A percentile compares a stretch with the other conserved stretches of the same genome.
These are phyloP conservation scores for Gallinago jamesoni DNA, from an alignment of 2,113 vertebrate genomes.

Conservation along the genomic window DNA sequence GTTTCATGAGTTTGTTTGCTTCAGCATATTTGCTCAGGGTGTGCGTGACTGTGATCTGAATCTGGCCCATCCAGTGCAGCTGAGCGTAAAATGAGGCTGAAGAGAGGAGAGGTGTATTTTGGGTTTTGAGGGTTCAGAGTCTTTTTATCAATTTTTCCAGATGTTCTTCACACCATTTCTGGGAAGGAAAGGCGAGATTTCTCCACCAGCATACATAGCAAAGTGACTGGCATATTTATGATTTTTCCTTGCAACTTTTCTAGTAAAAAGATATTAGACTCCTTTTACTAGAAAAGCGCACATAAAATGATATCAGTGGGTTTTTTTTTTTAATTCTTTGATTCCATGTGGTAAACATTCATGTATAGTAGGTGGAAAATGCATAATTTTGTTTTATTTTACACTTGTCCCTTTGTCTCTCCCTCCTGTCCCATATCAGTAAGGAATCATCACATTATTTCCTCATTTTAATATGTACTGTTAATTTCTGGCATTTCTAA, in stretches of 20 bases:
- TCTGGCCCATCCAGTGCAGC: neutral
- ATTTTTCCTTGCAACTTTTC: constrained; percentile 59
- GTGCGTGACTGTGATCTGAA: neutral
- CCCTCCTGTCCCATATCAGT: neutral
- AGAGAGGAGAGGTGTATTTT: constrained; percentile 9
- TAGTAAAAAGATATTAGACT: constrained; percentile 63
- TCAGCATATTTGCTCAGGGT: neutral
- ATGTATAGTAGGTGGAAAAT: neutral
- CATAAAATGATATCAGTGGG: constrained; percentile 27
- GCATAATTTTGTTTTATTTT: neutral
- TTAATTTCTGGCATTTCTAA: constrained; percentile 4
- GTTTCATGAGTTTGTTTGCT: neutral
- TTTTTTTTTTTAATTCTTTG: neutral
- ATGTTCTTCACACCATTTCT: constrained; percentile 59
- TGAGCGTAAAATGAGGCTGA: neutral
- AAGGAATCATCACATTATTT: neutral
- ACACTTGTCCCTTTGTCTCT: neutral
- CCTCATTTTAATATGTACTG: neutral
- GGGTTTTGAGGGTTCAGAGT: neutral
- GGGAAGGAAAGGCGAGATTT: neutral
- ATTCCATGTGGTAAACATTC: constrained; percentile 46
- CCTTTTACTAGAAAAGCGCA: constrained; percentile 46
- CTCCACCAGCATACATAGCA: constrained; percentile 30
- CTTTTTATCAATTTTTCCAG: constrained; percentile 65
- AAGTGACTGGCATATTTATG: constrained; percentile 63